Base-by-base conservation (phyloP, 1,140 invertebrate species). In the Schlechtendalia chinensis region DNA sequence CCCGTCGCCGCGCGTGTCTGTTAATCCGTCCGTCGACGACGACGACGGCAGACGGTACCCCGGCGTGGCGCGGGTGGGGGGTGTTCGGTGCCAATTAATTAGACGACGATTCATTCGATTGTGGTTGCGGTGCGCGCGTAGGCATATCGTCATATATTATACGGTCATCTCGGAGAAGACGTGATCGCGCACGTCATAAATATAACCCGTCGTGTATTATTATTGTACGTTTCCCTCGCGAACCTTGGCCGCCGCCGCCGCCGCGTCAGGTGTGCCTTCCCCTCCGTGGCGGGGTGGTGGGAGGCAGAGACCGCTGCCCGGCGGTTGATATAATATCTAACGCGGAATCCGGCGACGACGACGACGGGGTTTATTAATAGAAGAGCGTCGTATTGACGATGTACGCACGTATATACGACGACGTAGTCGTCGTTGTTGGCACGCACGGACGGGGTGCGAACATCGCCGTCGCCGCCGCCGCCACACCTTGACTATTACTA, bases 291-390 rank as follows among this genome's bases (percentile, higher is more conserved):
- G n/a, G n/a, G n/a, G n/a, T n/a, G n/a, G n/a, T n/a, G n/a, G n/a
- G n/a, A n/a, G n/a, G n/a, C n/a, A n/a, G n/a, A n/a, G n/a, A n/a
- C n/a, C n/a, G n/a, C n/a, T n/a, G n/a, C n/a, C n/a, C n/a, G n/a
- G n/a, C n/a, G n/a, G 32, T 39, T 39, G 8, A 39, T 39, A 39
- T 39, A 39, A 39, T 39, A 39, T 39, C n/a, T n/a, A n/a, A 39
- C 3, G 32, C 32, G 67, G 67, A 69, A 69, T 69, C 17, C 16
- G 22, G 45, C 67, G 67, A n/a, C 19, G 14, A 39, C 6, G 17
- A n/a, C 39, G 39, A 69, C 50, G 39, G 67, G 67, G 45, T 50
- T 39, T 69, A 69, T 69, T 69, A 69, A 69, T 69, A 69, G 67
- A 39, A 39, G 32, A 39, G 8, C 32, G 8, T n/a, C 47, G 47